Conservation (phyloP, 1,140 invertebrate genomes). For the Psilanteris sp. region DNA sequence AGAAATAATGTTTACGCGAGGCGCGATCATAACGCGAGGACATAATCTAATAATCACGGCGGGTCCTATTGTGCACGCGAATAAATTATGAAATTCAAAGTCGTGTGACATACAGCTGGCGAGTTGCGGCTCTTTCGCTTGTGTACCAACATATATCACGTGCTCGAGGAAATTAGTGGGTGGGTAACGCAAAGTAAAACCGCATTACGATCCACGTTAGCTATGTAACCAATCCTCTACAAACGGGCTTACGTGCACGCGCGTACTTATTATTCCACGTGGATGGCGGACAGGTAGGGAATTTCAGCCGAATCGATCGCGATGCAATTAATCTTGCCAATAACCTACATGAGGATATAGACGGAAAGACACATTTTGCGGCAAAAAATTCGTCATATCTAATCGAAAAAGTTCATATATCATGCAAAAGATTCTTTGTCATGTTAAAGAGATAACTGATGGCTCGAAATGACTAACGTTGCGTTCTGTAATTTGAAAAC, state of each 20-base stretch:
- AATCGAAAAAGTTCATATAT: neutral
- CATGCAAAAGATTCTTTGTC: neutral
- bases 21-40: conserved; percentile 1
- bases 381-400: neutral
- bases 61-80: conserved; percentile 20
- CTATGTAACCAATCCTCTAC: conserved; percentile 51
- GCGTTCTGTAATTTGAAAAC: no score
- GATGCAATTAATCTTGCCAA: conserved; percentile 21
- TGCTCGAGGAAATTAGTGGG: conserved; percentile 55
- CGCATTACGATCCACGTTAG: conserved; percentile 44
- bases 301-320: conserved; percentile 36
- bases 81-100: conserved; percentile 39
- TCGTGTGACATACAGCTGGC: conserved; percentile 23
- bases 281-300: conserved; percentile 35
- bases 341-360: conserved; percentile 4
- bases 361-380: conserved; percentile 1
- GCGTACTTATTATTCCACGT: conserved; percentile 51
- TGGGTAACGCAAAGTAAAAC: conserved; percentile 59
- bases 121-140: conserved; percentile 30
- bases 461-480: neutral
- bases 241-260: conserved; percentile 46
- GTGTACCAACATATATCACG: conserved; percentile 43
- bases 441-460: neutral
- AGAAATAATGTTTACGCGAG: conserved; percentile 8
- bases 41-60: conserved; percentile 27